Evolutionary conservation across 2,113 vertebrate species (phyloP).

Genomic region (Zingel zingel): DNA sequence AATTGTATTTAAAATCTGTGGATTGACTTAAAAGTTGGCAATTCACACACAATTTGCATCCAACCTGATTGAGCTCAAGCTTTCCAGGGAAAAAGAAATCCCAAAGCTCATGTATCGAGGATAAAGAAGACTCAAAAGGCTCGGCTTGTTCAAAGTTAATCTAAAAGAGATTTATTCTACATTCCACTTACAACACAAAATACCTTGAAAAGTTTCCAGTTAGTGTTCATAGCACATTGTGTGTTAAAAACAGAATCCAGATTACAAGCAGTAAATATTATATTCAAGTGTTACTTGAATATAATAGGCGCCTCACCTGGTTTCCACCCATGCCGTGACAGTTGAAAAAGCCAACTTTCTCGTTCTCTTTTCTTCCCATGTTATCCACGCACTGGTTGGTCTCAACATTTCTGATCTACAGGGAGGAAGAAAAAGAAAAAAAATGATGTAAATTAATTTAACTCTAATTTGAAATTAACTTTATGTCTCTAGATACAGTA

Average conservation of each 20-base stretch:
- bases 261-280: neutral
- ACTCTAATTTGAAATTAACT: neutral
- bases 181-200: neutral
- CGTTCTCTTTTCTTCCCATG: conserved; percentile 98
- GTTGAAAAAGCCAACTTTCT: conserved; percentile 99
- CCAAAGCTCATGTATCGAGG: conserved; percentile 6
- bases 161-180: neutral
- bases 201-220: neutral
- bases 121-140: conserved; percentile 26
- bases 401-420: conserved; percentile 96
- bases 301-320: conserved; percentile 95
- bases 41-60: neutral
- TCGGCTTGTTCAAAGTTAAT: neutral
- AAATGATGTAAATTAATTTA: neutral
- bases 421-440: neutral
- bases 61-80: conserved; percentile 8
- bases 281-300: neutral
- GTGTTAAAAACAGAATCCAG: neutral
- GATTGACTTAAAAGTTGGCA: conserved; percentile 18
- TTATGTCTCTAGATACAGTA: neutral
- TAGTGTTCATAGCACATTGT: neutral
- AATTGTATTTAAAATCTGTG: conserved; percentile 21
- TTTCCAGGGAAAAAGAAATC: neutral
- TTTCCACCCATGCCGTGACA: conserved; percentile 99
- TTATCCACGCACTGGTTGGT: conserved; percentile 99